Conservation (phyloP, 2,113 vertebrate species). For the Recurvirostra avosetta region DNA sequence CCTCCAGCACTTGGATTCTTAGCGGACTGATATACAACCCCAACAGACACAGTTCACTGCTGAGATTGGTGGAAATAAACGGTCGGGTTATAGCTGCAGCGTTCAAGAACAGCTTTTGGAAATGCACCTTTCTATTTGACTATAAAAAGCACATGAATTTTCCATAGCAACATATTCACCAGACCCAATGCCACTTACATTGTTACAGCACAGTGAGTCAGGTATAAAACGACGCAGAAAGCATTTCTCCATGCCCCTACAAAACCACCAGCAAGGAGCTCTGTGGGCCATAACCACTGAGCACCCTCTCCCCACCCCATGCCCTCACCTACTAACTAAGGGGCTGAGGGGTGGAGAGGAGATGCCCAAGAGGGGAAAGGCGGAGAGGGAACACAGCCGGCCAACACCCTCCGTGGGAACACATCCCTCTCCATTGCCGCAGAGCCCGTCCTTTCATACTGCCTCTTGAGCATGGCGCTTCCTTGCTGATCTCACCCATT, state of each 20-base stretch:
- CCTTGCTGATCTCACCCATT: conserved; percentile 21
- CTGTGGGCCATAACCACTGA: background rate
- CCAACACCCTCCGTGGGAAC: background rate
- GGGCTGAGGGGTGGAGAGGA: background rate
- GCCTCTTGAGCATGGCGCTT: background rate
- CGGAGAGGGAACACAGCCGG: background rate
- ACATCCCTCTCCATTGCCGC: background rate
- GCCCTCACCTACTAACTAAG: background rate
- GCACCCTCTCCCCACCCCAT: background rate
- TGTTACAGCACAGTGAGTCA: background rate
- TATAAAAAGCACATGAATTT: background rate
- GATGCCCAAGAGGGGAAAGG: background rate
- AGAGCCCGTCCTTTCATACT: background rate
- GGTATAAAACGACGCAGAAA: background rate
- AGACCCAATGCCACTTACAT: background rate
- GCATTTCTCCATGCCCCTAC: fast-evolving
- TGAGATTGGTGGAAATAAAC: background rate
- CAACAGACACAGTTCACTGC: background rate
- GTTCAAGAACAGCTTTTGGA: background rate
- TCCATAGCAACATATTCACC: background rate
- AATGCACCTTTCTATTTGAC: background rate
- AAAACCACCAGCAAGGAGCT: background rate
- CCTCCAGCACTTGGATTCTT: background rate
- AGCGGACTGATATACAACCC: background rate
- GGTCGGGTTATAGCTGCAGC: background rate